Base-by-base conservation (phyloP, 2,113 vertebrate genomes). In the Nanorana parkeri region DNA sequence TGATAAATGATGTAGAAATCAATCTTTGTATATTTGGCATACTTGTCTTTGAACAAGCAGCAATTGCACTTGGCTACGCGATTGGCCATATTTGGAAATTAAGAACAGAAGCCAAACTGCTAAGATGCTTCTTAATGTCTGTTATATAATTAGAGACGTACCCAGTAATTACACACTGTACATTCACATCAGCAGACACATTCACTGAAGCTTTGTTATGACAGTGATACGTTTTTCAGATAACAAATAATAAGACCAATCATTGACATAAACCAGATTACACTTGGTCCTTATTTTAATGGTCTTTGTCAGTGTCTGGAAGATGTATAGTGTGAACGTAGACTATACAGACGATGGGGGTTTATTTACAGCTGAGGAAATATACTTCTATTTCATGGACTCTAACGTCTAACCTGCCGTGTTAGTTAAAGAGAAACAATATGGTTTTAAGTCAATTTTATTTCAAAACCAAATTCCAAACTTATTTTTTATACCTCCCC, bases 11-110 rank as follows among this genome's bases (percentile, higher is more conserved):
- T 36, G 72, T 56, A 75, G 58, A 60, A 75, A 54, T 78, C 47
- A 66, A n/a, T n/a, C n/a, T n/a, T 21, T 66, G 61, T 65, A 67
- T 78, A 66, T 66, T 78, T 78, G 76, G 76, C 72, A 75, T 41
- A 23, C 29, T 66, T 17, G 26, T 67, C 76, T 29, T n/a, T 24
- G 23, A 67, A 54, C 13, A 54, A 66, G 47, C 23, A 65, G 13
- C 29, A 17, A 29, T 60, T 47, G 23, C 78, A 36, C 32, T 71
- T 47, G 47, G 51, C 77, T 60, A 20, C 32, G 68, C 32, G 73
- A 21, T 60, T 36, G 21, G 56, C 78, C 68, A 60, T 51, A 32
- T 73, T 54, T 32, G 68, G 68, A 63, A 73, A 81, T 51, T 64
- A 61, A 73, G 54, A 71, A 60, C 13, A 15, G 29, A 23, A 64